Evolutionary conservation across 1,140 invertebrate genomes (phyloP).

Genomic region (Gryon sp.): DNA sequence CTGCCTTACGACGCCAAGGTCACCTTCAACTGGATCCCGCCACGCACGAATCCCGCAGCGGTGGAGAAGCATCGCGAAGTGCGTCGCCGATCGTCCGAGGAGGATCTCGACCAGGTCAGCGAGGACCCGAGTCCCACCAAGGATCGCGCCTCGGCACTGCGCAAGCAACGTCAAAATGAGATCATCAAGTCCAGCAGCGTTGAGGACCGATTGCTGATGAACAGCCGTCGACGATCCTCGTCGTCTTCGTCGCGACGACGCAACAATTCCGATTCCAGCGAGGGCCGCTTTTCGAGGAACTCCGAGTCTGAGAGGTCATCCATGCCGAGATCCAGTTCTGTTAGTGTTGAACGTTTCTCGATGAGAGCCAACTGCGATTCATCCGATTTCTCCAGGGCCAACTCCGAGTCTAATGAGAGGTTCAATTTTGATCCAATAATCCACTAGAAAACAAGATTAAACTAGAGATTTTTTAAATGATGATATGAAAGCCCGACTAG

Average conservation of each 20-base stretch:
- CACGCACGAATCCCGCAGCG: slow-evolving; percentile 84
- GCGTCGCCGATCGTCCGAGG: slow-evolving; percentile 80
- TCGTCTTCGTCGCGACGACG: slow-evolving; percentile 60
- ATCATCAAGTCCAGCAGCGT: slow-evolving; percentile 77
- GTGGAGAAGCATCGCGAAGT: slow-evolving; percentile 88
- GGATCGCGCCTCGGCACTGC: slow-evolving; percentile 55
- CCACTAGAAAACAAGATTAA: too few relatives aligned
- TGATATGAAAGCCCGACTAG: too few relatives aligned
- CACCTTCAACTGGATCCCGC: slow-evolving; percentile 82
- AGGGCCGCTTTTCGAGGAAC: slow-evolving; percentile 74
- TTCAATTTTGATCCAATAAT: not conserved
- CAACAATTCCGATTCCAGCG: slow-evolving; percentile 76
- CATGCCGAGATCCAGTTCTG: slow-evolving; percentile 75
- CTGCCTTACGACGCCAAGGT: slow-evolving; percentile 81
- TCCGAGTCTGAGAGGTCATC: slow-evolving; percentile 76
- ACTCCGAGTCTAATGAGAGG: slow-evolving; percentile 76
- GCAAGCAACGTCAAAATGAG: slow-evolving; percentile 73
- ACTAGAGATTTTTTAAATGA: too few relatives aligned
- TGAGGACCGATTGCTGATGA: slow-evolving; percentile 73
- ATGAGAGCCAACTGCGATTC: slow-evolving; percentile 77
- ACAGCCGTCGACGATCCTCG: slow-evolving; percentile 61
- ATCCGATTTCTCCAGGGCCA: slow-evolving; percentile 76
- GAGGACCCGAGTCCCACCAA: slow-evolving; percentile 50
- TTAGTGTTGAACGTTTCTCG: slow-evolving; percentile 76
- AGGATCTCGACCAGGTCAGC: slow-evolving; percentile 64